Base-by-base conservation (phyloP, 1,140 invertebrate genomes). In the Drosophila tropicalis region DNA sequence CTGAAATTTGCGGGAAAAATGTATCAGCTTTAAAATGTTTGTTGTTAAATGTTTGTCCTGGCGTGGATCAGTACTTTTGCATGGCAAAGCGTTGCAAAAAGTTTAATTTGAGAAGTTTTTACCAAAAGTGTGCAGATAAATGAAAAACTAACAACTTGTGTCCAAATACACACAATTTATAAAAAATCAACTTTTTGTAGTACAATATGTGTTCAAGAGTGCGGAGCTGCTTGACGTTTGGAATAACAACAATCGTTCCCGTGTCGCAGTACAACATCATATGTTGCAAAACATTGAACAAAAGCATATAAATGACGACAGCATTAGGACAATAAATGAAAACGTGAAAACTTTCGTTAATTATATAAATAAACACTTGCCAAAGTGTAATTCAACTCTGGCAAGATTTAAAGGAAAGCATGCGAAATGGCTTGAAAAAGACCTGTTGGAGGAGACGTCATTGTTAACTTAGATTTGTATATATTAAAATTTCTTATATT, bases 31-130 rank as follows among this genome's bases (percentile, higher is more conserved):
- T 60, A n/a, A 15, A 40, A 22, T 60, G 17, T 9, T 36, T 60
- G 34, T 3, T n/a, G n/a, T 60, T 60, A 15, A 40, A 22, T 60
- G 17, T 9, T 36, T 60, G 34, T 3, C 22, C 7, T 60, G n/a
- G n/a, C 9, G 62, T 39, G 44, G 47, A 64, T 32, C 29, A 64
- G 9, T 55, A 36, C 51, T 65, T 65, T 54, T 65, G 51, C 62
- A 63, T 51, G 4, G 22, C 40, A 62, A 62, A 62, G n/a, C 4
- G 13, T 62, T 15, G 61, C 39, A 47, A 62, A 62, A 41, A 47
- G 36, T 64, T 64, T 9, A 54, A 64, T 51, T 3, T 34, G 32
- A 54, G 5, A 54, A 39, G 29, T 1, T 34, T 39, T 64, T 64
- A 55, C 55, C 47, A 10, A 55, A 64, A 54, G 47, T 47, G 17